Evolutionary conservation across 30 jellyfish, hydroid and myxozoan species (phyloP), one percentile per base, ranked within the genome.

Genomic region (Phacellophora camtschatica): DNA sequence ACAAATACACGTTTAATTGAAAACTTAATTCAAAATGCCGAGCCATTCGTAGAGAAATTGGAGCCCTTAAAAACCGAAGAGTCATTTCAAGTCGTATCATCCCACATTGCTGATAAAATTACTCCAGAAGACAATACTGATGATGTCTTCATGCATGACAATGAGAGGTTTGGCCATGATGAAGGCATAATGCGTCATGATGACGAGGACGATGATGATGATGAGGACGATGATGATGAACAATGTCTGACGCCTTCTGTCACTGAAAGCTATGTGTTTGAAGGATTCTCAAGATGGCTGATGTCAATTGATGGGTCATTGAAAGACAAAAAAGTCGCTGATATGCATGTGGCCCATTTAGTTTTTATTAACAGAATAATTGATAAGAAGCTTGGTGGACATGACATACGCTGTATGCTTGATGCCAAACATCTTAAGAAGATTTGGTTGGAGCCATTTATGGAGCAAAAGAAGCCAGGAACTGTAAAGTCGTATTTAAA

Each of bases 401-500:
- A 29, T 9, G 64, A 34, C 51, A 56, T 29, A 76, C 16, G 58
- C 1, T 29, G 29, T 19, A n/a, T 29, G 23, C 25, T 76, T 30
- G 82, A 76, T 0, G 22, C 59, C 19, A 45, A 28, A 4, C 19
- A n/a, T 9, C 34, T 76, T 11, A 28, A 66, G 45, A 68, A 76
- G 18, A 57, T 54, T 35, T 53, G 88, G 88, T 67, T 53, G 20
- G 39, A 32, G 55, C 30, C 46, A 2, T 54, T 76, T 58, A 33
- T 29, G 16, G 29, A 76, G 25, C 30, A 54, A 29, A 39, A 41
- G 15, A 36, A 56, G 34, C 53, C 88, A 30, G 88, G 88, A 18
- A 76, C 88, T 20, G 66, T 58, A 22, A 76, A 54, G 39, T 22
- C 77, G 27, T 76, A 76, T 45, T 58, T 76, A 37, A 20, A 76